These are phyloP conservation scores for Ochropacha duplaris DNA, from an alignment of 2,888 invertebrate genomes.

Conservation along the genomic window DNA sequence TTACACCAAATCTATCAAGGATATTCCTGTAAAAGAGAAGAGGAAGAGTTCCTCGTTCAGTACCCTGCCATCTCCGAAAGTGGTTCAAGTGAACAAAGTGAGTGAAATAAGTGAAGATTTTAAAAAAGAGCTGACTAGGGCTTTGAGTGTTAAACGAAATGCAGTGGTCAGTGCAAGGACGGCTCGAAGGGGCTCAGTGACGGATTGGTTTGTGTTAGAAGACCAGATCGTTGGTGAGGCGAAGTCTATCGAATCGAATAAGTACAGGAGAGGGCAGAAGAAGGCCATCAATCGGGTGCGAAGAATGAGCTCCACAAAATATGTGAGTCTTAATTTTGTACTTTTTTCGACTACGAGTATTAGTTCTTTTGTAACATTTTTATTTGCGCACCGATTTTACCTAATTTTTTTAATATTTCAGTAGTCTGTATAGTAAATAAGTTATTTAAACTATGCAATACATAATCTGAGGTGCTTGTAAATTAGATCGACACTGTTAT, in stretches of 20 bases:
- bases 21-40: slow-evolving; percentile 47
- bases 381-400: too few relatives aligned
- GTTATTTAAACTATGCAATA: neutral
- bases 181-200: slow-evolving; percentile 68
- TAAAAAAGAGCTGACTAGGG: slow-evolving; percentile 58
- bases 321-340: slow-evolving; percentile 58
- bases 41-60: slow-evolving; percentile 68
- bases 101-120: slow-evolving; percentile 70
- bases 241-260: slow-evolving; percentile 43
- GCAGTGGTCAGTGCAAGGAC: slow-evolving; percentile 29
- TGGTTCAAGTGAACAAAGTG: slow-evolving; percentile 65
- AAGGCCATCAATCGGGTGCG: slow-evolving; percentile 66
- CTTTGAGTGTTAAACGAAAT: slow-evolving; percentile 51
- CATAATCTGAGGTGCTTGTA: neutral
- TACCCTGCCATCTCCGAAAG: slow-evolving; percentile 65
- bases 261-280: slow-evolving; percentile 65
- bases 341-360: neutral
- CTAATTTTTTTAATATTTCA: neutral
- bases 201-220: slow-evolving; percentile 76
- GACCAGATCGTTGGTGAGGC: slow-evolving; percentile 39
- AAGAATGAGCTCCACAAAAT: slow-evolving; percentile 78
- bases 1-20: slow-evolving; percentile 57
- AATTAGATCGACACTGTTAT: neutral
- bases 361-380: too few relatives aligned
- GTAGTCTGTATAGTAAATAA: neutral